Evolutionary conservation across 2,113 vertebrate species (phyloP), one percentile per base, ranked within the genome.

Genomic region (Reinhardtius hippoglossoides): DNA sequence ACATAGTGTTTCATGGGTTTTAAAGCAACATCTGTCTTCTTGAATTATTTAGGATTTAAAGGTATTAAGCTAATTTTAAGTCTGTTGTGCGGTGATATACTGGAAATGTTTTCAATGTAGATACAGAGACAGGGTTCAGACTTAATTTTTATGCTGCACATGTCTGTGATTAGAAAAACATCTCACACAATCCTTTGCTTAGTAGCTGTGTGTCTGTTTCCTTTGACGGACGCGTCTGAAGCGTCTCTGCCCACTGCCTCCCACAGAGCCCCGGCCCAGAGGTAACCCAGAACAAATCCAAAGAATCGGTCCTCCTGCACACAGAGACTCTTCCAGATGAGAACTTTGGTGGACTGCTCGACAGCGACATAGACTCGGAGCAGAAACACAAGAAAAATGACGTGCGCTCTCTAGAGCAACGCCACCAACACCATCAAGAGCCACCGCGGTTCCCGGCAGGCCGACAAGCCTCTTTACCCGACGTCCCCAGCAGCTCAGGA

Each of bases 391-490:
- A 93, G 74, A 85, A 0, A 56, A 87, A 92, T 60, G 83, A 77
- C 56, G 72, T 86, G 67, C 77, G 86, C 87, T 88, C 93, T 76
- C 40, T 23, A 44, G 91, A 92, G 68, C 86, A 81, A 0, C 90
- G 23, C 54, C 44, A 5, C 67, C 62, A 40, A 58, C 31, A 4
- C 71, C 63, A 62, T 15, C 37, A 63, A 2, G 61, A 23, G 42
- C 63, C 70, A 0, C 92, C 88, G 66, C 94, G 95, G 92, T 88
- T 95, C 81, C 95, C 94, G 0, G 94, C 96, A 13, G 21, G 92
- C 66, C 95, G 96, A 80, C 95, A 97, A 46, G 95, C 96, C 14
- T 98, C 97, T 50, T 92, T 99, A 71, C 96, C 98, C 42, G 96
- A 97, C 66, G 95, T 96, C 67, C 94, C 94, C 88, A 94, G 91